These are phyloP conservation scores for Chlamydotis undulata DNA, from an alignment of 2,113 vertebrate genomes.

Conservation along the genomic window DNA sequence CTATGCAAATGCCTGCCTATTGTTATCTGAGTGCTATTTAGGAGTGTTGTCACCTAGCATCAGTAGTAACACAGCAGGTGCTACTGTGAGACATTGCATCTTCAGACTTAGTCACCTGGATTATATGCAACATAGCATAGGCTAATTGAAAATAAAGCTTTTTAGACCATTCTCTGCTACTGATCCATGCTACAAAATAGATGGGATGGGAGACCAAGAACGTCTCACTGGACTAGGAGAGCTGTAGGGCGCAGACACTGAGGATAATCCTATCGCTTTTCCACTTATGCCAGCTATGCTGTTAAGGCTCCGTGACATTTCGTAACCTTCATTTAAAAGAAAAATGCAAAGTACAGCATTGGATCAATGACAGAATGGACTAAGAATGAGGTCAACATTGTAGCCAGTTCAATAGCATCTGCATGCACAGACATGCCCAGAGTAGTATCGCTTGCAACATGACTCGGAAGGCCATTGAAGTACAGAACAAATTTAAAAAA, in stretches of 20 bases:
- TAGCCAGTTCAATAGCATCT: conserved; percentile 72
- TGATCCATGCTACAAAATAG: conserved; percentile 85
- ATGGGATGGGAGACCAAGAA: conserved; percentile 89
- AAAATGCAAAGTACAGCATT: conserved; percentile 79
- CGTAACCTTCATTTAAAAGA: conserved; percentile 90
- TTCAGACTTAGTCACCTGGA: conserved; percentile 71
- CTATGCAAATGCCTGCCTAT: conserved; percentile 44
- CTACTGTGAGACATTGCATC: conserved; percentile 66
- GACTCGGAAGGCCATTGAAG: conserved; percentile 51
- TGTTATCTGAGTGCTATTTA: conserved; percentile 52
- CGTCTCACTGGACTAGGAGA: conserved; percentile 88
- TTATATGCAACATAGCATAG: conserved; percentile 67
- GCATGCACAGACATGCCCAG: conserved; percentile 81
- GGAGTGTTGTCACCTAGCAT: conserved; percentile 63
- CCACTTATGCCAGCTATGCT: conserved; percentile 85
- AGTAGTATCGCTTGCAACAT: conserved; percentile 73
- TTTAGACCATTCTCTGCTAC: conserved; percentile 75
- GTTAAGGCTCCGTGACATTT: conserved; percentile 90
- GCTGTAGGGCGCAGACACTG: conserved; percentile 87
- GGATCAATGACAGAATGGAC: conserved; percentile 83
- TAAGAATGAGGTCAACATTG: conserved; percentile 80
- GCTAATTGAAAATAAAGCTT: conserved; percentile 72
- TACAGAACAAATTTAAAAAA: conserved; percentile 1
- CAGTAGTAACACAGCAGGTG: conserved; percentile 60
- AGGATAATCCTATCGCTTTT: conserved; percentile 85